Conservation (phyloP, 2,888 invertebrate species). For the Mechanitis mazaeus region DNA sequence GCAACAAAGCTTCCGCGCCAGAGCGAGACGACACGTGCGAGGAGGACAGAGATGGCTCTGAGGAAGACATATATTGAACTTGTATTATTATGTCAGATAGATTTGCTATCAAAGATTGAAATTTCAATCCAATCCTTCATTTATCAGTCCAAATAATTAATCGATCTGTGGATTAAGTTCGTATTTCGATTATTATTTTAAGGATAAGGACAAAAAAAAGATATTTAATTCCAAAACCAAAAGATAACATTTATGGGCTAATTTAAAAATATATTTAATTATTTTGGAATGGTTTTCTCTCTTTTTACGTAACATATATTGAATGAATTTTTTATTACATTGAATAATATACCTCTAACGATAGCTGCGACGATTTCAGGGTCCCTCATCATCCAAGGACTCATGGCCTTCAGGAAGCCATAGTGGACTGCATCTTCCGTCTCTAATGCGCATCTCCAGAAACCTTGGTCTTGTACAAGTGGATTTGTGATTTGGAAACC, state of each 20-base stretch:
- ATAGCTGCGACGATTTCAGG: conserved; percentile 38
- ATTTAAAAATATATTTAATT: background rate
- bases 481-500: conserved; percentile 49
- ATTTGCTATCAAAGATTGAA: background rate
- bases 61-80: conserved; percentile 21
- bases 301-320: background rate
- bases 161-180: too few species aligned
- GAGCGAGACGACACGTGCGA: conserved; percentile 23
- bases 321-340: background rate
- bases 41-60: conserved; percentile 47
- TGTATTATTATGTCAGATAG: background rate
- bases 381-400: conserved; percentile 42
- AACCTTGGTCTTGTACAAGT: conserved; percentile 41
- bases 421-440: conserved; percentile 46
- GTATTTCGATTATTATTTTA: too few species aligned
- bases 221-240: too few species aligned
- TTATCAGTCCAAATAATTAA: too few species aligned
- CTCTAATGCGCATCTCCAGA: conserved; percentile 63
- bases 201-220: too few species aligned
- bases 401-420: conserved; percentile 51
- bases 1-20: conserved; percentile 43
- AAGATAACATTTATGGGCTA: too few species aligned
- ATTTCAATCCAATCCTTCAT: too few species aligned
- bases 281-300: background rate
- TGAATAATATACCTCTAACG: conserved; percentile 31